Conservation (phyloP, 2,797 vertebrate genomes). For the Aplochiton taeniatus region DNA sequence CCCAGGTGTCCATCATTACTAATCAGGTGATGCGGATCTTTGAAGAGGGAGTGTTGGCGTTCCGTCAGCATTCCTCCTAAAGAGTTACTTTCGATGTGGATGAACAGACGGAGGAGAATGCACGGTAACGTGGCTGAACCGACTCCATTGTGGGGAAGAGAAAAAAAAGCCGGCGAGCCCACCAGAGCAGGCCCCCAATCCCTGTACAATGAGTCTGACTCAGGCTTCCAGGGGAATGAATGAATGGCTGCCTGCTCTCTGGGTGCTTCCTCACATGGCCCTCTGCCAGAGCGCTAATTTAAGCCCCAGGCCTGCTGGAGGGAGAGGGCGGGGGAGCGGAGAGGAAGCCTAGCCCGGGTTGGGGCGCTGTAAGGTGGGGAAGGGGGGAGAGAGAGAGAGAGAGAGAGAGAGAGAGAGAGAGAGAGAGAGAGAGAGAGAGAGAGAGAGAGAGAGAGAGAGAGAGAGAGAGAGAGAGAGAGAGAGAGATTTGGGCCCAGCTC, state of each 20-base stretch:
- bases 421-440: slow-evolving; percentile 1
- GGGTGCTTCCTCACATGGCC: slow-evolving; percentile 59
- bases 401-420: no score
- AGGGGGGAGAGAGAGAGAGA: slow-evolving; percentile 31
- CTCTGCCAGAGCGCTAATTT: slow-evolving; percentile 73
- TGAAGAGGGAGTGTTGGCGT: no score
- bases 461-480: not conserved
- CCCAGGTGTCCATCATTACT: no score
- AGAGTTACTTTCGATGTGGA: no score
- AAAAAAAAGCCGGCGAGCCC: slow-evolving; percentile 24
- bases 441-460: slow-evolving; percentile 1
- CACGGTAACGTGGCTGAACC: slow-evolving; percentile 19
- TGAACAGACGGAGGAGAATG: slow-evolving; percentile 1
- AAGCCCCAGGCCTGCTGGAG: slow-evolving; percentile 68
- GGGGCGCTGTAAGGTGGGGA: slow-evolving; percentile 45
- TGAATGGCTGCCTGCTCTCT: slow-evolving; percentile 57
- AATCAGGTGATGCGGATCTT: no score
- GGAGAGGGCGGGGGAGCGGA: slow-evolving; percentile 37
- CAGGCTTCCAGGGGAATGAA: slow-evolving; percentile 68
- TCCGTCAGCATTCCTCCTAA: no score
- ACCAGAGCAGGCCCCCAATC: slow-evolving; percentile 36
- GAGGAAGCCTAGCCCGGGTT: slow-evolving; percentile 64
- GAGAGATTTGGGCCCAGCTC: slow-evolving; percentile 46
- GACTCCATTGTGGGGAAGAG: slow-evolving; percentile 49
- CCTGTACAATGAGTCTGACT: slow-evolving; percentile 45